Evolutionary conservation across 2,888 invertebrate genomes (phyloP), one percentile per base, ranked within the genome.

Genomic region (Cotesia congregata): DNA sequence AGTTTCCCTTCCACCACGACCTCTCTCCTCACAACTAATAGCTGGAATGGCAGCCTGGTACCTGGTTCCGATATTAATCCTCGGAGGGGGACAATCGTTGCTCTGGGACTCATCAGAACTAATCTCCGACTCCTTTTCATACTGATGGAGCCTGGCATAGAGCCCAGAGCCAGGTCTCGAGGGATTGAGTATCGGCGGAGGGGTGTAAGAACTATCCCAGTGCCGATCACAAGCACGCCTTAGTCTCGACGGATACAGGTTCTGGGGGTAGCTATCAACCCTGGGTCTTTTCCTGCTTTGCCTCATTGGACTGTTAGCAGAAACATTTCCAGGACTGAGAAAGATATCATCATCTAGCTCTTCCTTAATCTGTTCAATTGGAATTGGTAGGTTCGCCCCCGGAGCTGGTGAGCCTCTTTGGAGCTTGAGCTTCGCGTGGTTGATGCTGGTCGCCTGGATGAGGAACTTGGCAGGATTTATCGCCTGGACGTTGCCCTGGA

Each of bases 151-250:
- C 80, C 90, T 83, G 0, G 89, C 89, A 86, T 94, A 97, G 2
- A 98, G 91, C 0, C 98, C 98, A 0, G 95, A 92, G 0, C 97
- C 97, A 81, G 94, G 93, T 80, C 99, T 92, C 78, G 96, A 95
- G 0, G 99, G 99, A 86, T 97, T 96, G 74, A 99, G 91, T 86
- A 99, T 96, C 0, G 99, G 99, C 40, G 97, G 95, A 12, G 99
- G 98, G 0, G 98, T 98, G 90, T 96, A 99, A 78, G 89, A 89
- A 78, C 88, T 90, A 83, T 90, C 91, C 86, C 85, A 89, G 75
- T 86, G 87, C 59, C 85, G 86, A 80, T 87, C 89, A 76, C 88
- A 90, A 65, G 87, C 90, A 76, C 89, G 88, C 80, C 90, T 85
- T 70, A 90, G 77, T 67, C 90, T 83, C 39, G 90, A 90, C 0